Base-by-base conservation (phyloP, 2,797 vertebrate genomes). In the Rhyacichthys aspro region DNA sequence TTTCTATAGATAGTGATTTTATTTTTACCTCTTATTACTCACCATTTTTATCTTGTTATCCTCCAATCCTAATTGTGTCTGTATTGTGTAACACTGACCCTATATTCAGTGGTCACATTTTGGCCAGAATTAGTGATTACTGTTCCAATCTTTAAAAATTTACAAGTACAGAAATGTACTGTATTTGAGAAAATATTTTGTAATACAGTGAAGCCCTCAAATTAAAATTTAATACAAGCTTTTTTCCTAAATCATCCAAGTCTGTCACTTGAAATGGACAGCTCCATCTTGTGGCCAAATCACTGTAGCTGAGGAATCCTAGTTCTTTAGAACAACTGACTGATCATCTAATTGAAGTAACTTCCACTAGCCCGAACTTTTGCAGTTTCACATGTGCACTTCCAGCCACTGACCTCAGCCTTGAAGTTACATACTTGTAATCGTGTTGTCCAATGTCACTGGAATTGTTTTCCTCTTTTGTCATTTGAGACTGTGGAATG, bases 401-500 rank as follows among this genome's bases (percentile, higher is more conserved):
- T 86, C 43, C 55, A 66, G 78, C 63, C 36, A 18, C 63, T 55
- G 66, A 79, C 61, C 78, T 85, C 72, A 78, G 82, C 81, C 78
- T 85, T 74, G 84, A 85, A 83, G 72, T 82, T 63, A 53, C 66
- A 78, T 63, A 57, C 63, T 63, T 36, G 50, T 70, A 67, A 63
- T 44, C 65, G 67, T 87, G 61, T 83, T 82, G 59, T 74, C 69
- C 55, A 59, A 81, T 72, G 81, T 93, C 87, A 91, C 86, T 91
- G 87, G 88, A 91, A 78, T 80, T 78, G 16, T 71, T 83, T 86
- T 81, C 72, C 71, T 74, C 64, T 70, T 50, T 74, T 85, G 85
- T 93, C 83, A 80, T 89, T 90, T 89, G 82, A 86, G 89, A 92
- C 86, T 90, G 82, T 92, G 86, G 88, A 89, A 89, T 91, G 85